Evolutionary conservation across 2,797 vertebrate genomes (phyloP).

Genomic region (Caiman crocodilus): DNA sequence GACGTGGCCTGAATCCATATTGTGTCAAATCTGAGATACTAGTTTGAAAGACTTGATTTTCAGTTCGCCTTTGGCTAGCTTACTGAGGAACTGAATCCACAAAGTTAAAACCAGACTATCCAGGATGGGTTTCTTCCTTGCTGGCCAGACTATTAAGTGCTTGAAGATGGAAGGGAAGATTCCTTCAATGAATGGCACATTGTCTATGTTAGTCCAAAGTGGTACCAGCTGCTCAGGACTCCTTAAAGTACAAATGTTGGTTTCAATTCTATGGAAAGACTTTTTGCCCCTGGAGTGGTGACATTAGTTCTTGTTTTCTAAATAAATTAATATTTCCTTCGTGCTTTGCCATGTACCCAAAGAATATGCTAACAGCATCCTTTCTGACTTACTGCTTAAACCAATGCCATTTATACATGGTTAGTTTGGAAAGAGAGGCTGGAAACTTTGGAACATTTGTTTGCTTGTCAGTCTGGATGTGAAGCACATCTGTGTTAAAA

Average conservation of each 20-base stretch:
- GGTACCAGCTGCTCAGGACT: background rate
- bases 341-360: background rate
- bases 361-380: background rate
- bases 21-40: background rate
- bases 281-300: background rate
- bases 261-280: background rate
- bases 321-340: background rate
- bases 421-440: background rate
- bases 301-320: background rate
- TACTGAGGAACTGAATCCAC: background rate
- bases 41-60: rapidly evolving
- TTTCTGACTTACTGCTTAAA: background rate
- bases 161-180: background rate
- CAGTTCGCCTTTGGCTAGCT: background rate
- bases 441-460: background rate
- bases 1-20: background rate
- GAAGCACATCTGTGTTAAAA: background rate
- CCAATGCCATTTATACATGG: background rate
- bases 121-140: background rate
- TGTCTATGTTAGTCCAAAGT: background rate
- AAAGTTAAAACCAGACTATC: background rate
- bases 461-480: background rate
- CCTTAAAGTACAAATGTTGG: background rate
- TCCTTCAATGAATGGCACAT: background rate
- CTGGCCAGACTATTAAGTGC: background rate